phyloP scores from a whole-genome alignment of 2,888 invertebrate genomes.

The Caenorhabditis plicata region DNA sequence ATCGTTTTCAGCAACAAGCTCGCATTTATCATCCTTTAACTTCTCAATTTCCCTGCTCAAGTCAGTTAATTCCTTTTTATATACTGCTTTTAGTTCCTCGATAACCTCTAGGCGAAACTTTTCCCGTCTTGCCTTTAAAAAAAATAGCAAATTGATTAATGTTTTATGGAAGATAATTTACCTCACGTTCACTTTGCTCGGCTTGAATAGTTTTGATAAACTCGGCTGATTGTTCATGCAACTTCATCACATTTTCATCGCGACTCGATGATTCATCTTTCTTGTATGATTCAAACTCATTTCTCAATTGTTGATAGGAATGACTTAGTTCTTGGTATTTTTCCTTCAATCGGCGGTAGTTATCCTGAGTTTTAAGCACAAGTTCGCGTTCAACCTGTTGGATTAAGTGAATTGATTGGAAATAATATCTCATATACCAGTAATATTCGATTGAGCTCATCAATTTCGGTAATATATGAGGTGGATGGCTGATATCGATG shows the following conservation, averaged over 20 bases:
- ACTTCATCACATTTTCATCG: constrained; percentile 7
- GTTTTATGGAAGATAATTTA: neutral
- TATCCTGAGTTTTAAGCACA: constrained; percentile 27
- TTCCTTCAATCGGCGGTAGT: constrained; percentile 22
- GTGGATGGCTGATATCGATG: neutral
- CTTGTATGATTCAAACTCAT: neutral
- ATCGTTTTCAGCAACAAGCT: constrained; percentile 25
- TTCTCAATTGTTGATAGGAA: constrained; percentile 8
- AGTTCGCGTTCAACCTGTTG: constrained; percentile 23
- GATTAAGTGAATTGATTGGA: neutral
- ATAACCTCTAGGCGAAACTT: constrained; percentile 21
- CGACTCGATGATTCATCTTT: constrained; percentile 4
- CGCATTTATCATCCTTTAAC: constrained; percentile 11
- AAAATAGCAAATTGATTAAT: neutral
- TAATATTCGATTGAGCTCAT: constrained; percentile 23
- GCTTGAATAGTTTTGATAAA: constrained; percentile 14
- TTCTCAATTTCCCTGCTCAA: constrained; percentile 23
- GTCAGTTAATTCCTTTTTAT: constrained; percentile 22
- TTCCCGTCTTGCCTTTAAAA: constrained; percentile 10
- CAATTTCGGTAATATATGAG: constrained; percentile 20
- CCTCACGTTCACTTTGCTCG: constrained; percentile 21
- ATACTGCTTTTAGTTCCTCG: constrained; percentile 25
- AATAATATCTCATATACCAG: constrained; percentile 9
- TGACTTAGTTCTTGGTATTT: constrained; percentile 9
- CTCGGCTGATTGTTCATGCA: constrained; percentile 18